phyloP scores from a whole-genome alignment of 2,113 vertebrate species.

The Hyperopisus bebe region DNA sequence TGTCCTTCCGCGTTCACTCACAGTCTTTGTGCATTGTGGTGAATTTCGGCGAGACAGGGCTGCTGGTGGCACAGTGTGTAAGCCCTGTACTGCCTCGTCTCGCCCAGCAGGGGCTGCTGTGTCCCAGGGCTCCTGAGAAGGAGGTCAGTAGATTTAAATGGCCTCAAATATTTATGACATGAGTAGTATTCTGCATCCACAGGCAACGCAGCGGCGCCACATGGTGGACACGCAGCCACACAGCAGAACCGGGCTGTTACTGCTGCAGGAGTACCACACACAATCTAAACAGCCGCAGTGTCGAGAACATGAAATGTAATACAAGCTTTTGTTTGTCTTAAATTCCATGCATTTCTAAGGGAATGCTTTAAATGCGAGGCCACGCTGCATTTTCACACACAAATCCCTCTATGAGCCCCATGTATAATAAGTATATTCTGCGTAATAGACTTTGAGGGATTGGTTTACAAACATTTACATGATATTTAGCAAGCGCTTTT shows the following conservation, averaged over 20 bases:
- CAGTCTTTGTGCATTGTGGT: not conserved
- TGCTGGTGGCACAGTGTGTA: not conserved
- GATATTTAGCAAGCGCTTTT: not conserved
- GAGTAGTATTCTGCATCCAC: slow-evolving; percentile 22
- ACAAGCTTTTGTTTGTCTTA: not conserved
- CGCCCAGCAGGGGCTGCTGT: slow-evolving; percentile 22
- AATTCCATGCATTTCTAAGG: not conserved
- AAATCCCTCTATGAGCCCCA: not conserved
- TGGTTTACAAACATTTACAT: not conserved
- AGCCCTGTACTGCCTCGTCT: not conserved
- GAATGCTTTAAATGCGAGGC: not conserved
- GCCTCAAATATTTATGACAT: slow-evolving; percentile 57
- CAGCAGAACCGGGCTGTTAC: slow-evolving; percentile 26
- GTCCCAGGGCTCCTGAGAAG: slow-evolving; percentile 50
- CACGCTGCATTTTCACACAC: not conserved
- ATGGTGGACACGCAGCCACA: slow-evolving; percentile 47
- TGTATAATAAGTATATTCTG: not conserved
- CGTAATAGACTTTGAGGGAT: not conserved
- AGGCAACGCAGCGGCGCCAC: slow-evolving; percentile 46
- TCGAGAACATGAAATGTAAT: not conserved
- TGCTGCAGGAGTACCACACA: no score
- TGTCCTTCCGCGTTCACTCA: not conserved
- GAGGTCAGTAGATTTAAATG: slow-evolving; percentile 53
- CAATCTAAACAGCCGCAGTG: not conserved
- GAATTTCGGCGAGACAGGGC: not conserved